A percentile compares a stretch with the other conserved stretches of the same genome.
phyloP scores from a whole-genome alignment of 1,140 invertebrate genomes.

The Pogonomyrmex barbatus region DNA sequence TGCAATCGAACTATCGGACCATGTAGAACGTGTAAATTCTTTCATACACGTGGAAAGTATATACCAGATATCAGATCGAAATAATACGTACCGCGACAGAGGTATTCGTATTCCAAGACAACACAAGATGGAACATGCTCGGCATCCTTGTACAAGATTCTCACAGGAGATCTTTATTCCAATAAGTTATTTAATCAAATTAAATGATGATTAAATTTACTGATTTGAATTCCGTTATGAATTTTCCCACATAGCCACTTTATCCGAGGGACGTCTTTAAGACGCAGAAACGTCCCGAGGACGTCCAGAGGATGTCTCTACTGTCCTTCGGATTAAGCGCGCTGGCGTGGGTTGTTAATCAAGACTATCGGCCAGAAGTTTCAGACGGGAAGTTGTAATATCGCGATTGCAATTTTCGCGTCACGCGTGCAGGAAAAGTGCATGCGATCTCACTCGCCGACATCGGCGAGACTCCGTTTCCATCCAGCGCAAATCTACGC shows the following conservation, averaged over 20 bases:
- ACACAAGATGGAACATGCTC: not conserved
- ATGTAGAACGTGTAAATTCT: constrained; percentile 11
- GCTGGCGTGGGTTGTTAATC: not conserved
- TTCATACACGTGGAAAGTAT: not conserved
- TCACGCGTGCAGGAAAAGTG: constrained; percentile 27
- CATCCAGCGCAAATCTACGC: constrained; percentile 20
- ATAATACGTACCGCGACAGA: not conserved
- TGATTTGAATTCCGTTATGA: not conserved
- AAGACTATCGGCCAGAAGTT: not conserved
- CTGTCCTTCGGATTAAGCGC: too few species aligned
- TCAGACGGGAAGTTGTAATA: not conserved
- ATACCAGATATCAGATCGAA: not conserved
- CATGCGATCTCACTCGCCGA: constrained; percentile 42
- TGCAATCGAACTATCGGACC: not conserved
- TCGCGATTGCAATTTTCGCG: constrained; percentile 54
- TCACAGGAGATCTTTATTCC: not conserved
- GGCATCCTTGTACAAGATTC: not conserved
- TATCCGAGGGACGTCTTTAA: too few species aligned
- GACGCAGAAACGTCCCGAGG: too few species aligned
- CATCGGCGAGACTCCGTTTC: constrained; percentile 31
- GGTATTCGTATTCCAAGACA: not conserved
- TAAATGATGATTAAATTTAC: not conserved
- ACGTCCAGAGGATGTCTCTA: too few species aligned
- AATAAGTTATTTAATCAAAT: constrained; percentile 6
- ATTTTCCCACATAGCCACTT: not conserved